Evolutionary conservation across 2,888 invertebrate species (phyloP), one percentile per base, ranked within the genome.

Genomic region (Escarpia spicata): DNA sequence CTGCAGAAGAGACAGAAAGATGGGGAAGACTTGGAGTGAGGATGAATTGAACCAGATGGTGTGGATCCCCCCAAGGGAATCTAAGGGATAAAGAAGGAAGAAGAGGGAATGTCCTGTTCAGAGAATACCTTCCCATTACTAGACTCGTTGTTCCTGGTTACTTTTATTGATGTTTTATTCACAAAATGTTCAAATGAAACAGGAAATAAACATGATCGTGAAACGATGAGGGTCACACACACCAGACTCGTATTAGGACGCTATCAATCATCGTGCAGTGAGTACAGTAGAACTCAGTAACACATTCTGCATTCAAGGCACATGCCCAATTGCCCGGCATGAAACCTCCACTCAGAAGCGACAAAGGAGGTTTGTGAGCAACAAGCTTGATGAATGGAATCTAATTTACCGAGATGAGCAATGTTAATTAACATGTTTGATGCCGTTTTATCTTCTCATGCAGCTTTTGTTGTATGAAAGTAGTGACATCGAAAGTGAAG

Each of bases 381-480:
- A 75, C 19, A 26, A 75, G 75, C 75, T 2, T 75, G 75, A 75
- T 75, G 75, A 75, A 75, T 75, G 75, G 75, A n/a, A 75, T 19
- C 75, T 75, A 75, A 75, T 75, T 75, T 75, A 75, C 19, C 75
- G n/a, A 75, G 75, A 75, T 26, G 19, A 19, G 19, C 75, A 3
- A 75, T 26, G 75, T n/a, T n/a, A 75, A 75, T 75, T 75, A 75
- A 75, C 75, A 75, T 75, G 75, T 75, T 75, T 75, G 75, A 75
- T 75, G 75, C 6, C 75, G 75, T 75, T 75, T 75, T 75, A 75
- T 19, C 19, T 75, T 15, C 19, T 6, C 0, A 26, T 75, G 75
- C 26, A 6, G 2, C 75, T 6, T n/a, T 75, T n/a, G n/a, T 75
- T 75, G 10, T 52, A 52, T 2, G n/a, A 4, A 6, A n/a, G 75